Conservation (phyloP, 2,797 vertebrate genomes). For the Valencia hispanica region DNA sequence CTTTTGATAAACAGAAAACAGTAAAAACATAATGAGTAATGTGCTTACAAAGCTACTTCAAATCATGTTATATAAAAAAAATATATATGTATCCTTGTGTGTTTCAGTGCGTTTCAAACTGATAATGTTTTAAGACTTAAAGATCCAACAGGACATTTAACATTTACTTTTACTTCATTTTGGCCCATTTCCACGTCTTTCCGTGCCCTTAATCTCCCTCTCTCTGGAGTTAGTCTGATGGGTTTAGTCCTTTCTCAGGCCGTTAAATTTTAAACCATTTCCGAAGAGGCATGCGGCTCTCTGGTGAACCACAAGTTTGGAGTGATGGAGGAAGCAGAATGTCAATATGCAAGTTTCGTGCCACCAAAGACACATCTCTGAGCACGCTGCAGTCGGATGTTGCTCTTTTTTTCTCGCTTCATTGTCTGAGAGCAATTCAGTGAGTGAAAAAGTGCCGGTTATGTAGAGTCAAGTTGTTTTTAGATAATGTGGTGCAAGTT, state of each 20-base stretch:
- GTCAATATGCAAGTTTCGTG: background rate
- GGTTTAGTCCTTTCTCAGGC: constrained; percentile 43
- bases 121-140: background rate
- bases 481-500: background rate
- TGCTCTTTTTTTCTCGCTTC: background rate
- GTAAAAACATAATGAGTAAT: background rate
- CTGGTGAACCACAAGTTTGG: background rate
- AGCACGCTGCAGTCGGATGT: background rate
- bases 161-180: background rate
- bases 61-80: background rate
- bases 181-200: background rate
- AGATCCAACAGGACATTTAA: background rate
- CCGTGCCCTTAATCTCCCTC: background rate
- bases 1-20: no score
- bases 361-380: background rate
- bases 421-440: background rate
- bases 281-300: constrained; percentile 38
- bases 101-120: background rate
- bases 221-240: constrained; percentile 1
- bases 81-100: background rate
- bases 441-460: background rate
- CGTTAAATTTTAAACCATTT: constrained; percentile 60
- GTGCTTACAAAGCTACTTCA: background rate
- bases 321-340: background rate
- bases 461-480: background rate